Conservation (phyloP, 2,888 invertebrate species). For the Drosophila dives region DNA sequence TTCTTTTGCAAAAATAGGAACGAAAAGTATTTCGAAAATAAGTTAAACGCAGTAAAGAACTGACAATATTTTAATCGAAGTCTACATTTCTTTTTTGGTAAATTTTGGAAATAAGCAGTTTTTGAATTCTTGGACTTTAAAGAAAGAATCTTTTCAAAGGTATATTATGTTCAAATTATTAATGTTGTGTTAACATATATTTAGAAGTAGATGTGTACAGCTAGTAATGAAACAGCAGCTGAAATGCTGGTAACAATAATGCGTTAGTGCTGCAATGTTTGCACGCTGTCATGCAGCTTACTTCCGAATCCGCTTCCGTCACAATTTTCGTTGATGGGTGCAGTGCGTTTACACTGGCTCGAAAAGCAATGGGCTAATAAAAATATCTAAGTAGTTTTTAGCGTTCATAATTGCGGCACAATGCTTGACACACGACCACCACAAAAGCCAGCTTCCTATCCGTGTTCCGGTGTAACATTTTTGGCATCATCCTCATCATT, state of each 20-base stretch:
- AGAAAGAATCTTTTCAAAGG: neutral
- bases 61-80: neutral
- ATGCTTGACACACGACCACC: conserved; percentile 83
- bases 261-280: conserved; percentile 50
- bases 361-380: conserved; percentile 61
- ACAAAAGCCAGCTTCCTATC: conserved; percentile 73
- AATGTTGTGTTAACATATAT: neutral
- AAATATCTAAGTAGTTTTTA: conserved; percentile 77
- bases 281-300: conserved; percentile 69
- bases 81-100: neutral
- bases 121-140: neutral
- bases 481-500: conserved; percentile 43
- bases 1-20: neutral
- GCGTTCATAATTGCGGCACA: conserved; percentile 83
- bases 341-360: conserved; percentile 10
- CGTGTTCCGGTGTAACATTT: conserved; percentile 60
- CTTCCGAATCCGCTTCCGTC: conserved; percentile 57
- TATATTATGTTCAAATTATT: neutral
- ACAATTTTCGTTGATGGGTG: conserved; percentile 26
- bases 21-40: neutral
- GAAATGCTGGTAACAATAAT: conserved; percentile 7
- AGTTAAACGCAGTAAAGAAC: neutral
- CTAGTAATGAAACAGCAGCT: neutral
- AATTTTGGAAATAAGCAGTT: neutral
- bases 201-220: neutral